Conservation (phyloP, 2,888 invertebrate genomes). For the Aphodius granarius region DNA sequence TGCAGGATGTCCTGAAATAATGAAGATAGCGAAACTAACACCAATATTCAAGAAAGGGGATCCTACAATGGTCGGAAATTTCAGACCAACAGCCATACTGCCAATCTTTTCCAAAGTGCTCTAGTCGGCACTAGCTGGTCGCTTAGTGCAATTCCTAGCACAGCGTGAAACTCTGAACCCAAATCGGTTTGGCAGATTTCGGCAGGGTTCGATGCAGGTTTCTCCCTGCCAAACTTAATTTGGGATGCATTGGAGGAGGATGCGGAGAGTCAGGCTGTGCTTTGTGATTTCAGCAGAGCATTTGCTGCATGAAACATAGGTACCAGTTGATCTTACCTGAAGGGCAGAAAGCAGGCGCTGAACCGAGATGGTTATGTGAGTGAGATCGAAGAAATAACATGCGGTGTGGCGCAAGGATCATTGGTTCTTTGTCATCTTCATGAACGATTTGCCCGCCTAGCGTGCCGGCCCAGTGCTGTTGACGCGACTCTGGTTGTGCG, state of each 20-base stretch:
- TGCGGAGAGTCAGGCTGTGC: background rate
- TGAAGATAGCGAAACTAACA: background rate
- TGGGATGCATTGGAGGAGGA: background rate
- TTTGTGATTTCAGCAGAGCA: background rate
- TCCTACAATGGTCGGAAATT: background rate
- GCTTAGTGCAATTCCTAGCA: background rate
- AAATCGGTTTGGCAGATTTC: background rate
- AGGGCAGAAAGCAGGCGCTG: background rate
- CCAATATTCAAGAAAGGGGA: conserved; percentile 6
- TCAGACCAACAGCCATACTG: background rate
- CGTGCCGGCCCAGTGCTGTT: too few species aligned
- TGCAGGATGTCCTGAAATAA: background rate
- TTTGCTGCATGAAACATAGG: background rate
- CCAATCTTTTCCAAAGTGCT: conserved; percentile 7
- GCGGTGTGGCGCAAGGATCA: background rate
- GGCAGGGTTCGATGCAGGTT: background rate
- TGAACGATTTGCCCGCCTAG: background rate
- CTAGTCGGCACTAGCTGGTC: background rate
- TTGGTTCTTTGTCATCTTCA: background rate
- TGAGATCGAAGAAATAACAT: too few species aligned
- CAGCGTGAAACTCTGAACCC: background rate
- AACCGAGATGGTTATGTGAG: background rate
- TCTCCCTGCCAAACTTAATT: background rate
- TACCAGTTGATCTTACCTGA: background rate
- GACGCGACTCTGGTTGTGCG: too few species aligned